Conservation (phyloP, 2,113 vertebrate genomes). For the Boulengeromyrus knoepffleri region DNA sequence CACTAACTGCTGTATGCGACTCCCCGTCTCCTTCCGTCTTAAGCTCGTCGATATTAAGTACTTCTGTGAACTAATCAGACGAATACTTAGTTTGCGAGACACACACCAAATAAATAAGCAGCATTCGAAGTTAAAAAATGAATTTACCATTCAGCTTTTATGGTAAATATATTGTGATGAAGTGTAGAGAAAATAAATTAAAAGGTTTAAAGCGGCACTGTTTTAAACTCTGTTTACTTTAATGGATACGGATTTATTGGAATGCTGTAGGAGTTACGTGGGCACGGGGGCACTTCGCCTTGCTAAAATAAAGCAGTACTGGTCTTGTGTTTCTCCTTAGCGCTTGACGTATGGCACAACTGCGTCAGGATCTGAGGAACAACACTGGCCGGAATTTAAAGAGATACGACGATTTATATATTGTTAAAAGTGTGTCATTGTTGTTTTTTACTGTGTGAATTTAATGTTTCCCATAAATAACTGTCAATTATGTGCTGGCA, state of each 20-base stretch:
- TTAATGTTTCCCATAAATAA: neutral
- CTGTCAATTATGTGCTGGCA: neutral
- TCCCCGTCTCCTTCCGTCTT: neutral
- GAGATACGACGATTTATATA: neutral
- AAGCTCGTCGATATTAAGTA: neutral
- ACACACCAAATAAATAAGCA: neutral
- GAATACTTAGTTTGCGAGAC: neutral
- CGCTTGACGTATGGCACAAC: neutral
- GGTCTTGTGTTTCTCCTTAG: neutral
- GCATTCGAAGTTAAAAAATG: neutral
- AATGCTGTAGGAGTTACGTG: neutral
- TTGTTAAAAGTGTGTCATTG: neutral
- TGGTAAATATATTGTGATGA: neutral
- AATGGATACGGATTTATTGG: neutral
- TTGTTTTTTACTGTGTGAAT: neutral
- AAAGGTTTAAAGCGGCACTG: neutral
- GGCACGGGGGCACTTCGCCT: neutral
- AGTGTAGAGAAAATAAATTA: neutral
- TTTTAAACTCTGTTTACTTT: neutral
- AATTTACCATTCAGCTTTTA: neutral
- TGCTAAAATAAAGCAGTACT: neutral
- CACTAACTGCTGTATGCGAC: neutral
- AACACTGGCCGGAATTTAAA: neutral
- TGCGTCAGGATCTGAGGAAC: conserved; percentile 9
- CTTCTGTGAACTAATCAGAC: neutral